These are phyloP conservation scores for Mactra quadrangularis DNA, from an alignment of 1,140 invertebrate genomes.

Conservation along the genomic window DNA sequence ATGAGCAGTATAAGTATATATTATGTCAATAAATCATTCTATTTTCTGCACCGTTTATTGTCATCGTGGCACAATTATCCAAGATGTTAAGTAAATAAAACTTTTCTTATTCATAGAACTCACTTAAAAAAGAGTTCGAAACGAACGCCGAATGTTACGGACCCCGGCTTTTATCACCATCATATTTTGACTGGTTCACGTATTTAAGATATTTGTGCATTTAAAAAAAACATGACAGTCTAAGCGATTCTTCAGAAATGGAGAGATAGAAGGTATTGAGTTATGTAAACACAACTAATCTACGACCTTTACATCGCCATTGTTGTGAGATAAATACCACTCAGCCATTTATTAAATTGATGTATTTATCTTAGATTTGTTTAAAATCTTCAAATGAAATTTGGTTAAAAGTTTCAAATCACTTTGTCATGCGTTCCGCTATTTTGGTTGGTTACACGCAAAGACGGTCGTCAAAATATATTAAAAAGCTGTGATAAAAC, in stretches of 20 bases:
- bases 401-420: conserved; percentile 33
- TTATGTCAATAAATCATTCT: conserved; percentile 7
- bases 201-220: no score
- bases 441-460: not conserved
- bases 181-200: no score
- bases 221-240: not conserved
- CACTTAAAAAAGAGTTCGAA: not conserved
- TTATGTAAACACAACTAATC: conserved; percentile 31
- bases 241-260: not conserved
- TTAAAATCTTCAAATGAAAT: conserved; percentile 34
- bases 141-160: not conserved
- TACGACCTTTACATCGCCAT: conserved; percentile 16
- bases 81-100: conserved; percentile 22
- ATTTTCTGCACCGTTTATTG: conserved; percentile 5
- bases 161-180: not conserved
- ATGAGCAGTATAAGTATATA: conserved; percentile 21
- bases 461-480: conserved; percentile 9
- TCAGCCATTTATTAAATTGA: conserved; percentile 29
- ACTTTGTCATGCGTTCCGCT: conserved; percentile 17
- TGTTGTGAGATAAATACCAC: conserved; percentile 24
- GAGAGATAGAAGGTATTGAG: conserved; percentile 10
- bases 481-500: not conserved
- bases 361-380: conserved; percentile 19
- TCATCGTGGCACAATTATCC: conserved; percentile 8
- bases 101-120: not conserved